Percentiles rank a stretch among this genome's conserved stretches.
Conservation (phyloP, 2,888 invertebrate genomes). For the Philereme vetulata region DNA sequence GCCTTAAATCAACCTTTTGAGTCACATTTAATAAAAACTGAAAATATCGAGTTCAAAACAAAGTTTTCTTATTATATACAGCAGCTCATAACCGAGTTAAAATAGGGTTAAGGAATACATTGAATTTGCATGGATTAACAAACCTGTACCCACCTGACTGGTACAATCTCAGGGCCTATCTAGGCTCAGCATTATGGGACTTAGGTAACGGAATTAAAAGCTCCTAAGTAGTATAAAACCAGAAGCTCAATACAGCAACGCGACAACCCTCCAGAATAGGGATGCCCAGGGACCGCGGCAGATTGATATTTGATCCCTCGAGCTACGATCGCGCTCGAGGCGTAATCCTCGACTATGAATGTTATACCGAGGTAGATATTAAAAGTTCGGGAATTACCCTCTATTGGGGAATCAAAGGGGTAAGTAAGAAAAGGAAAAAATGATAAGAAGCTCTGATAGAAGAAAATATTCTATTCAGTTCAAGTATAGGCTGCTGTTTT, state of each 20-base stretch:
- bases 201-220: constrained; percentile 5
- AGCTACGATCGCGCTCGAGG: constrained; percentile 36
- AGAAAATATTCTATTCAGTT: not conserved
- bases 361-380: constrained; percentile 32
- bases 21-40: too few species aligned
- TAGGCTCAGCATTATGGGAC: not conserved
- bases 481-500: too few species aligned
- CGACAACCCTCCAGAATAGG: constrained; percentile 27
- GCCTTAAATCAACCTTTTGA: too few species aligned
- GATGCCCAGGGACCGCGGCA: constrained; percentile 57
- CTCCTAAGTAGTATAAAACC: constrained; percentile 9
- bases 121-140: too few species aligned
- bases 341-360: constrained; percentile 34
- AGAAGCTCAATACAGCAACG: constrained; percentile 14
- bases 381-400: constrained; percentile 32
- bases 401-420: constrained; percentile 29
- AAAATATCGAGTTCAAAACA: too few species aligned
- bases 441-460: constrained; percentile 5
- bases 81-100: too few species aligned
- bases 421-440: constrained; percentile 12
- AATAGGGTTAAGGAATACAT: too few species aligned
- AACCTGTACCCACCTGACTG: not conserved
- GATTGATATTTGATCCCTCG: constrained; percentile 80
- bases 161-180: not conserved
- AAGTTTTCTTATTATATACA: too few species aligned